Base-by-base conservation (phyloP, 2,113 vertebrate species). In the rat (Rattus norvegicus) region DNA sequence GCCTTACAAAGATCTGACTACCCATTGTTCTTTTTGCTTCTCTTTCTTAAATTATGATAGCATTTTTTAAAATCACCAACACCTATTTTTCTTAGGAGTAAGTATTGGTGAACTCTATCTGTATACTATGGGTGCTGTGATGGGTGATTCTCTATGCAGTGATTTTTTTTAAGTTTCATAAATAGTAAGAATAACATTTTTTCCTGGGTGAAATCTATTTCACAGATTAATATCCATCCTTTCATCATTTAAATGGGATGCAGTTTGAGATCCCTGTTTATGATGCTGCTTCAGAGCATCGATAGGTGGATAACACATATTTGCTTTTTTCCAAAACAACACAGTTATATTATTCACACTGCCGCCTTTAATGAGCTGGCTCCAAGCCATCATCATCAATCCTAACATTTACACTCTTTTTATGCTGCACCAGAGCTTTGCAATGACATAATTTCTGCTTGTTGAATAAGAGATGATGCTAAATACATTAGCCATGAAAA, bases 311-410 rank as follows among this genome's bases (percentile, higher is more conserved):
- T 97, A 96, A 97, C 94, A 93, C 90, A 92, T 86, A 95, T 70
- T 94, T 7, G 5, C 39, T 90, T 95, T 92, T 95, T 97, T 93
- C 54, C 70, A 95, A 96, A 93, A 86, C 94, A 96, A 95, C 94
- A 85, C 65, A 86, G 65, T 80, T 94, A n/a, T 94, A 93, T 95
- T 97, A 93, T 95, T 96, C 97, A 97, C 95, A 96, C 87, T 94
- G 98, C 83, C 95, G 92, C 88, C 85, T 98, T 98, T 98, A 98
- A 98, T 94, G 96, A 98, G 88, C 70, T 97, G 97, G 94, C 95
- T 90, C 17, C 3, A 36, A 97, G 97, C 96, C 95, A 96, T 63
- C 73, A 4, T 52, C 97, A 96, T 97, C 94, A 96, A 94, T 97
- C 93, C 86, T 93, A 90, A 96, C 96, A 80, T 95, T 97, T 97